Percentiles rank a stretch among this genome's conserved stretches.
Evolutionary conservation across 2,888 invertebrate species (phyloP).

Genomic region (Lomographa bimaculata): DNA sequence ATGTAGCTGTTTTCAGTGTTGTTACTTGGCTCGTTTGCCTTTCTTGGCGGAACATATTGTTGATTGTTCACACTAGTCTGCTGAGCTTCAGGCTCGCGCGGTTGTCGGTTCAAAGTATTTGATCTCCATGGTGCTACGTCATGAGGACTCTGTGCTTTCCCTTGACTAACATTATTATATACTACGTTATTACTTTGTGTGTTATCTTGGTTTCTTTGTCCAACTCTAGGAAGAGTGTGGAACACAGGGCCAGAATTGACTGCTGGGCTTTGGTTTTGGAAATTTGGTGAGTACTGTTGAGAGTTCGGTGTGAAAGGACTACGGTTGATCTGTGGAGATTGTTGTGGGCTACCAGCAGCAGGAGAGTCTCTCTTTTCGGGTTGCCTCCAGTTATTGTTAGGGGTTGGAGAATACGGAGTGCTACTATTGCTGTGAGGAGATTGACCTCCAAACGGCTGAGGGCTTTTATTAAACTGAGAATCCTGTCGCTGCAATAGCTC

Average conservation of each 20-base stretch:
- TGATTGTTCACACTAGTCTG: conserved; percentile 49
- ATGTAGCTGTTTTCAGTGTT: conserved; percentile 52
- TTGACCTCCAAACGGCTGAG: conserved; percentile 69
- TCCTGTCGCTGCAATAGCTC: conserved; percentile 74
- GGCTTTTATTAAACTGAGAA: conserved; percentile 79
- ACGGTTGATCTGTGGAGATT: conserved; percentile 55
- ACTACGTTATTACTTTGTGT: conserved; percentile 54
- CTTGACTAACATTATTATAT: conserved; percentile 54
- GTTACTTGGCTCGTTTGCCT: conserved; percentile 59
- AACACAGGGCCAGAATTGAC: conserved; percentile 53
- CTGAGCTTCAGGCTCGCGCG: conserved; percentile 55
- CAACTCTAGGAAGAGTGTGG: conserved; percentile 67
- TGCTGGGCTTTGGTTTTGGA: conserved; percentile 53
- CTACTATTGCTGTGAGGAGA: conserved; percentile 56
- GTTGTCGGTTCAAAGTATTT: conserved; percentile 62
- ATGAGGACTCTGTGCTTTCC: conserved; percentile 46
- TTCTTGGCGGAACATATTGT: conserved; percentile 64
- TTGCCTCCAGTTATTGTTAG: conserved; percentile 76
- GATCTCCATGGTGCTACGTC: conserved; percentile 71
- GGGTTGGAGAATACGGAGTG: conserved; percentile 66
- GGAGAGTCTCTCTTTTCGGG: conserved; percentile 75
- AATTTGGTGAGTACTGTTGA: conserved; percentile 42
- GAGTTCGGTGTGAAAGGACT: conserved; percentile 45
- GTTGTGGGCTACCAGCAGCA: conserved; percentile 53
- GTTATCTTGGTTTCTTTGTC: conserved; percentile 59